Conservation (phyloP, 2,888 invertebrate genomes). For the Entomobrya multifasciata region DNA sequence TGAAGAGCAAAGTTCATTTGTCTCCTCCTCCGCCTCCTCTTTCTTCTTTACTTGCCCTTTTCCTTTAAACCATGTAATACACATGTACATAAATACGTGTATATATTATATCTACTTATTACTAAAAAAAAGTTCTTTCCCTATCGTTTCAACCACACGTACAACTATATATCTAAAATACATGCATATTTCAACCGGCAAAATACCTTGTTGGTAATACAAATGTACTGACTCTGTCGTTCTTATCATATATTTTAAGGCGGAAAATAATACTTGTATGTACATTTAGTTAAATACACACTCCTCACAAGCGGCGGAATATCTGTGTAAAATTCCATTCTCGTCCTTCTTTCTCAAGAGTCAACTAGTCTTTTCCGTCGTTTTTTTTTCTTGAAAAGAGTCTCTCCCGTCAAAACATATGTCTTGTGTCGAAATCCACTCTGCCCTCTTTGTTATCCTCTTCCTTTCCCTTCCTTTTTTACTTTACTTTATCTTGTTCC, state of each 20-base stretch:
- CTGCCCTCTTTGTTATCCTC: conserved; percentile 68
- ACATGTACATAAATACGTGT: no score
- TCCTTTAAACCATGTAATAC: no score
- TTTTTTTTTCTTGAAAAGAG: conserved; percentile 47
- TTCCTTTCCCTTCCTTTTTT: conserved; percentile 44
- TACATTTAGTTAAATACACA: neutral
- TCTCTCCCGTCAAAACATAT: conserved; percentile 68
- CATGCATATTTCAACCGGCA: conserved; percentile 39
- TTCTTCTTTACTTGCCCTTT: conserved; percentile 16
- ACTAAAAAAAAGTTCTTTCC: conserved; percentile 2
- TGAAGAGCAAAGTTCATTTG: conserved; percentile 70
- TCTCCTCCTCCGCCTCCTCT: conserved; percentile 28
- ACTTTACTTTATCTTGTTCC: conserved; percentile 68
- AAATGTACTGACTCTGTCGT: conserved; percentile 27
- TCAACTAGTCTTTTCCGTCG: conserved; percentile 65
- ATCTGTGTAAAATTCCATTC: conserved; percentile 32
- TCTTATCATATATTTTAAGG: neutral
- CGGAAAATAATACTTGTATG: no score
- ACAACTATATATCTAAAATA: no score
- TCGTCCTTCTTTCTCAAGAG: conserved; percentile 54
- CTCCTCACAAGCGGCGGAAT: neutral
- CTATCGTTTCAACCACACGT: neutral
- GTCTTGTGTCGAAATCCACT: conserved; percentile 72
- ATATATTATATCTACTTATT: no score
- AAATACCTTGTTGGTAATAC: conserved; percentile 56